These are phyloP conservation scores for Celastrina argiolus DNA, from an alignment of 2,888 invertebrate genomes.

Conservation along the genomic window DNA sequence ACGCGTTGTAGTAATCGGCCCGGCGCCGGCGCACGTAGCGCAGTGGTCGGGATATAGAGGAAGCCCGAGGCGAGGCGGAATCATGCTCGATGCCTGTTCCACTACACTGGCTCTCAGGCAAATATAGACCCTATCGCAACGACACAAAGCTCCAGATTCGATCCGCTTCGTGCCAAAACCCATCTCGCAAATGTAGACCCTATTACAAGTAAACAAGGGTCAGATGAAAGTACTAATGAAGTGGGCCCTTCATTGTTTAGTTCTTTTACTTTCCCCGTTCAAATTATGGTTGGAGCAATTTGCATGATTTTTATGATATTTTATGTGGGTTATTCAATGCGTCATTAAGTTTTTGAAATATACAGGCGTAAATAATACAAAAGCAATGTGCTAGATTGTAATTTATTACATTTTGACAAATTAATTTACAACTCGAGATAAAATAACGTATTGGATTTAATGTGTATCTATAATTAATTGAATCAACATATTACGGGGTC, in stretches of 20 bases:
- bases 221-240: neutral
- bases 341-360: neutral
- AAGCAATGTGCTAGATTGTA: neutral
- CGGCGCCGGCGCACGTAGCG: neutral
- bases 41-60: neutral
- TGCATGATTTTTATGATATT: conserved; percentile 1
- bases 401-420: no score
- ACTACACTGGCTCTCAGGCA: conserved; percentile 8
- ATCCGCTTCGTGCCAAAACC: neutral
- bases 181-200: neutral
- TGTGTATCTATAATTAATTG: no score
- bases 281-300: neutral
- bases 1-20: neutral
- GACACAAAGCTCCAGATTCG: neutral
- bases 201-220: neutral
- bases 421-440: no score
- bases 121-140: neutral
- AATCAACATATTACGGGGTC: no score
- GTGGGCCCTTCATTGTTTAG: neutral
- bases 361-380: neutral
- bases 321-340: neutral
- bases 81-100: conserved; percentile 23
- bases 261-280: neutral
- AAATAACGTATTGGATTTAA: no score
- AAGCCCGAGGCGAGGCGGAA: conserved; percentile 22